Conservation (phyloP, 92 coral and sea anemone genomes). For the Porites rus region DNA sequence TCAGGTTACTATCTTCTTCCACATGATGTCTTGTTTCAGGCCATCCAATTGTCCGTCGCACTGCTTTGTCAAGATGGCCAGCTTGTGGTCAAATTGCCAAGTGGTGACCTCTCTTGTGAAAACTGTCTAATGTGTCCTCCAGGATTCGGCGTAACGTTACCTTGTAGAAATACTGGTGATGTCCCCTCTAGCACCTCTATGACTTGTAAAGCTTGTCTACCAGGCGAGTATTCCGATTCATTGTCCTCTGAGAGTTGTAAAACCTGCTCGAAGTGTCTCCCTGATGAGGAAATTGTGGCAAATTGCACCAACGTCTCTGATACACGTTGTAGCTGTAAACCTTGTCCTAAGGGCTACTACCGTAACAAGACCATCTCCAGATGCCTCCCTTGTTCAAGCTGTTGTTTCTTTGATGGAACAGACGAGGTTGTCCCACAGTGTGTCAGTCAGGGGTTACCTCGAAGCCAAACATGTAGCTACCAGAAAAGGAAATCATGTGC, state of each 20-base stretch:
- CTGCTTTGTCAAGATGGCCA: conserved; percentile 12
- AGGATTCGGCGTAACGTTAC: conserved; percentile 17
- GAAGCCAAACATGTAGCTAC: conserved; percentile 15
- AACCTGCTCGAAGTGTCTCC: conserved; percentile 22
- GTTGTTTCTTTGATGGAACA: background rate
- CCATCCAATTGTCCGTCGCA: background rate
- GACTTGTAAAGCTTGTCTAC: conserved; percentile 1
- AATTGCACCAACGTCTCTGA: conserved; percentile 12
- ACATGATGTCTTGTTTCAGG: background rate
- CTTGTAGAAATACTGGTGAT: background rate
- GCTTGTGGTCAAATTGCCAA: background rate
- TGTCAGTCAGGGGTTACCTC: conserved; percentile 15
- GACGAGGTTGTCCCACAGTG: conserved; percentile 11
- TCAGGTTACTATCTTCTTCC: background rate
- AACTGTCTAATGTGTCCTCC: conserved; percentile 20
- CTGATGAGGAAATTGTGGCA: background rate
- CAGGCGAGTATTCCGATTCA: conserved; percentile 22
- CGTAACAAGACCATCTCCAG: conserved; percentile 11
- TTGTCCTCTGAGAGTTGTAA: conserved; percentile 36
- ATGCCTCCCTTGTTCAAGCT: conserved; percentile 44
- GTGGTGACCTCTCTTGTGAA: background rate
- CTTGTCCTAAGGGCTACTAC: conserved; percentile 31
- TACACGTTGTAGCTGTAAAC: conserved; percentile 27
- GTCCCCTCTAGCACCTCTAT: background rate
- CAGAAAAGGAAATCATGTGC: conserved; percentile 10